A percentile compares a stretch with the other conserved stretches of the same genome.
These are phyloP conservation scores for Saccostrea echinata DNA, from an alignment of 1,140 invertebrate species.

Conservation along the genomic window DNA sequence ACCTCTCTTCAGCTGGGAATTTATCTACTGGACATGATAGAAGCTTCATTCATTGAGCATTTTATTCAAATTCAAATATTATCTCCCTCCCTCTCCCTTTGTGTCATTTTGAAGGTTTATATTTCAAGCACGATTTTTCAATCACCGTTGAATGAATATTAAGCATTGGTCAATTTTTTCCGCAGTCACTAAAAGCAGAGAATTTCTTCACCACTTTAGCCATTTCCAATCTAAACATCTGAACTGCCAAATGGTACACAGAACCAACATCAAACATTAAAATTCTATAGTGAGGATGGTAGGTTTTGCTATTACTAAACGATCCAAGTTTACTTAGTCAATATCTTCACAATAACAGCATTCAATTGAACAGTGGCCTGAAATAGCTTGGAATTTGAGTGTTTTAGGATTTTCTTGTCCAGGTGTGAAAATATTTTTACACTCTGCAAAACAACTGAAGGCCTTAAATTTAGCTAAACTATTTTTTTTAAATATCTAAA, in stretches of 20 bases:
- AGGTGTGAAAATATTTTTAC: neutral
- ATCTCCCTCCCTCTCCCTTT: neutral
- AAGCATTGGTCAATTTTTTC: neutral
- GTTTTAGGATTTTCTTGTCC: neutral
- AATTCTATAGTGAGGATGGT: neutral
- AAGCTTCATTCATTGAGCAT: neutral
- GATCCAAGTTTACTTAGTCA: neutral
- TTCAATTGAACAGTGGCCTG: neutral
- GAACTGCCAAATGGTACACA: constrained; percentile 24
- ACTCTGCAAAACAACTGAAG: neutral
- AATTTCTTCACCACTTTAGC: neutral
- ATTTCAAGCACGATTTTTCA: too few relatives aligned
- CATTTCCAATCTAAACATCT: constrained; percentile 1
- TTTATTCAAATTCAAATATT: neutral
- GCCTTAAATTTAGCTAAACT: neutral
- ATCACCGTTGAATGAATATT: neutral
- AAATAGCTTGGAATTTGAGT: neutral
- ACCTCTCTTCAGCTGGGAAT: neutral
- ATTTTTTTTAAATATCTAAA: too few relatives aligned
- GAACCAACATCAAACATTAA: neutral
- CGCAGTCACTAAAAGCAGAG: neutral
- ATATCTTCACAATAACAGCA: constrained; percentile 15
- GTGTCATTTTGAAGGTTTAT: neutral
- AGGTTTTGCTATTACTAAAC: neutral
- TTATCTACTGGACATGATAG: neutral